These are phyloP conservation scores for Clarias fuscus DNA, from an alignment of 2,797 vertebrate species.

Conservation along the genomic window DNA sequence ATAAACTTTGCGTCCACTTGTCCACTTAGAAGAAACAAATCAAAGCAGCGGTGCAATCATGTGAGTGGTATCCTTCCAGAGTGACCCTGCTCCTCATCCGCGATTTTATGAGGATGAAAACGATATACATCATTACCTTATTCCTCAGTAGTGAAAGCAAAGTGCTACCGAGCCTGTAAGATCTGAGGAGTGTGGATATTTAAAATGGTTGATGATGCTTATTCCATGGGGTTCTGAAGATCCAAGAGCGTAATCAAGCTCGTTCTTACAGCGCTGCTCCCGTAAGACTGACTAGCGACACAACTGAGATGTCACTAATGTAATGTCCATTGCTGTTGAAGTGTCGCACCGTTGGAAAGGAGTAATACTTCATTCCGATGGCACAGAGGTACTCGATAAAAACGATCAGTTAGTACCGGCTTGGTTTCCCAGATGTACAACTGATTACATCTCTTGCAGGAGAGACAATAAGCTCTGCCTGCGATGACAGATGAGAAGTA, in stretches of 20 bases:
- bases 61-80: not conserved
- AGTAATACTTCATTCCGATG: slow-evolving; percentile 3
- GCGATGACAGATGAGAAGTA: not conserved
- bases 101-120: not conserved
- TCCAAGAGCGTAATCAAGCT: not conserved
- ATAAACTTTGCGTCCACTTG: not conserved
- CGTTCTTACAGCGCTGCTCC: not conserved
- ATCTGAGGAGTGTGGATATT: not conserved
- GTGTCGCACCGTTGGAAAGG: not conserved
- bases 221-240: not conserved
- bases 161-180: not conserved
- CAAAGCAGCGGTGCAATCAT: not conserved
- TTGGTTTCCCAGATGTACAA: slow-evolving; percentile 8
- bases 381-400: not conserved
- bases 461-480: not conserved
- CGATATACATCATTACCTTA: not conserved
- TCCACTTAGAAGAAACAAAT: not conserved
- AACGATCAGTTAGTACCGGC: not conserved
- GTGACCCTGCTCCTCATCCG: not conserved
- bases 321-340: not conserved
- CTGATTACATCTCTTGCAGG: not conserved
- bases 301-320: slow-evolving; percentile 1
- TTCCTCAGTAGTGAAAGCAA: not conserved
- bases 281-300: slow-evolving; percentile 9
- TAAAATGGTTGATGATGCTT: not conserved